Evolutionary conservation across 2,797 vertebrate species (phyloP).

Genomic region (Rachycentron canadum): DNA sequence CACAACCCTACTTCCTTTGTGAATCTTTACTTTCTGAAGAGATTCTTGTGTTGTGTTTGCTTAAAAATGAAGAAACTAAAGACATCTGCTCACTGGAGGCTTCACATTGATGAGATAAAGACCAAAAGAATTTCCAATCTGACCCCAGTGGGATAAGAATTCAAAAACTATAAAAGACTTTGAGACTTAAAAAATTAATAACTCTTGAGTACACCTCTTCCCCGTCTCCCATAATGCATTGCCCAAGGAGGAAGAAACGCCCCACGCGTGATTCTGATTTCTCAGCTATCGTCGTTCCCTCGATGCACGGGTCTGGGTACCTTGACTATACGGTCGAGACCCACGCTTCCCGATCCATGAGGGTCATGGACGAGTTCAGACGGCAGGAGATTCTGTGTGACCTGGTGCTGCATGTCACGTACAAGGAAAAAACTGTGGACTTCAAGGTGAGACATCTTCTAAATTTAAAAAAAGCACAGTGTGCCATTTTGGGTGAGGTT

Average conservation of each 20-base stretch:
- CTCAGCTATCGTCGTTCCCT: conserved; percentile 85
- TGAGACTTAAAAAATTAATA: conserved; percentile 27
- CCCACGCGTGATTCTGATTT: conserved; percentile 79
- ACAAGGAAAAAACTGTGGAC: conserved; percentile 83
- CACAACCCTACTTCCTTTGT: not conserved
- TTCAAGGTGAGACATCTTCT: conserved; percentile 81
- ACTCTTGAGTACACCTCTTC: not conserved
- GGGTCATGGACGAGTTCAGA: conserved; percentile 87
- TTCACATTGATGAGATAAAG: conserved; percentile 23
- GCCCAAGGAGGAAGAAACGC: conserved; percentile 81
- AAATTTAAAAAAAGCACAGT: not conserved
- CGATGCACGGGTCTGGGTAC: conserved; percentile 86
- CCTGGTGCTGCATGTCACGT: conserved; percentile 84
- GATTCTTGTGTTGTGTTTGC: conserved; percentile 27
- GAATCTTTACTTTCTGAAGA: conserved; percentile 34
- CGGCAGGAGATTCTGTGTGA: conserved; percentile 86
- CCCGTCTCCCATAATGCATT: conserved; percentile 82
- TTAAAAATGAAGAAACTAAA: conserved; percentile 55
- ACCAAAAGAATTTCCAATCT: conserved; percentile 30
- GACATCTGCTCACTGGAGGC: conserved; percentile 31
- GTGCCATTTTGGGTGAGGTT: not conserved
- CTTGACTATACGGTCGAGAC: conserved; percentile 88
- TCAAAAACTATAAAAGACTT: conserved; percentile 23
- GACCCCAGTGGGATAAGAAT: conserved; percentile 56
- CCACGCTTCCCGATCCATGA: conserved; percentile 81